These are phyloP conservation scores for Lichenostomus cassidix DNA, from an alignment of 2,113 vertebrate genomes.

Conservation along the genomic window DNA sequence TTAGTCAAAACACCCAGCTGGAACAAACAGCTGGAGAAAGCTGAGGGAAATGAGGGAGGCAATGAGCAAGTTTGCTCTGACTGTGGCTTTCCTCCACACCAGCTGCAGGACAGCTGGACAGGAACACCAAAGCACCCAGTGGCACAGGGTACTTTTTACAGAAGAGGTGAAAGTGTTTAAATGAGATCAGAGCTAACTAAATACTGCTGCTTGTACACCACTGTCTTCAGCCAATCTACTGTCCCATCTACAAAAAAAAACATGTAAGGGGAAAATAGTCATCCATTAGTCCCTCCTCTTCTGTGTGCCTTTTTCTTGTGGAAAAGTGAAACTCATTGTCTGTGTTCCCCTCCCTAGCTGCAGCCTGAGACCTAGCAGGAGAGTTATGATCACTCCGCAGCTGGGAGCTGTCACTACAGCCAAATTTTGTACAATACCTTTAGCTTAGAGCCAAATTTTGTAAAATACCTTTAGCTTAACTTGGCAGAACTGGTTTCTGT, in stretches of 20 bases:
- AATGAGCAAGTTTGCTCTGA: not conserved
- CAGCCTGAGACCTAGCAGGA: not conserved
- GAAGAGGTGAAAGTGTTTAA: not conserved
- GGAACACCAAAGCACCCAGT: not conserved
- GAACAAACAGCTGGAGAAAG: not conserved
- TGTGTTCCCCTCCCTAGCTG: accelerated
- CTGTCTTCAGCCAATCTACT: not conserved
- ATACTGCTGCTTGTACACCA: not conserved
- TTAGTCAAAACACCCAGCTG: conserved; percentile 18
- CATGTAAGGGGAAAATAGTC: accelerated
- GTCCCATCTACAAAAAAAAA: not conserved
- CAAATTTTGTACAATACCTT: not conserved
- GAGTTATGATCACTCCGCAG: not conserved
- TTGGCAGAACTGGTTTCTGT: not conserved
- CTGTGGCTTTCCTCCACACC: not conserved
- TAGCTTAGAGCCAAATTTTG: not conserved
- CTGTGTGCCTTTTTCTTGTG: not conserved
- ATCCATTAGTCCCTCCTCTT: not conserved
- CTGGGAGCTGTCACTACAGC: not conserved
- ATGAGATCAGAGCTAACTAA: not conserved
- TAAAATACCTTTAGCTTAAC: not conserved
- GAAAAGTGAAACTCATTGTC: not conserved
- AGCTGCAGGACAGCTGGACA: not conserved
- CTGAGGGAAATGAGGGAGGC: not conserved
- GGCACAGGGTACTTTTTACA: not conserved